A percentile compares a stretch with the other conserved stretches of the same genome.
phyloP scores from a whole-genome alignment of 2,888 invertebrate species.

The Euspilapteryx auroguttella region DNA sequence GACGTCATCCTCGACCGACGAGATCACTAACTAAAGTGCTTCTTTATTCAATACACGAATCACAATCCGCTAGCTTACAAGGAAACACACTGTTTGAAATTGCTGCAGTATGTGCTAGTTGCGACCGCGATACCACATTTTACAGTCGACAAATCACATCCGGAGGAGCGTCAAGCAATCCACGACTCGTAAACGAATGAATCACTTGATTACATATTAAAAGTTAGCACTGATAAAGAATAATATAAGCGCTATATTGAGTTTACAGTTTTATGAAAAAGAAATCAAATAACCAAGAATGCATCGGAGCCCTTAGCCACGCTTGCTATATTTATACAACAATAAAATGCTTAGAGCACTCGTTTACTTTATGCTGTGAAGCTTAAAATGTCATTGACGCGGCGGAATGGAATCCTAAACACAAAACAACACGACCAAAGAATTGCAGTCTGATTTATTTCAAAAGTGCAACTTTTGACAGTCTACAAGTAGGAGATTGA shows the following conservation, averaged over 20 bases:
- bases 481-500: no score
- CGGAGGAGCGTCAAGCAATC: constrained; percentile 36
- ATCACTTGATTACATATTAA: constrained; percentile 34
- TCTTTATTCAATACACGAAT: no score
- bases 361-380: constrained; percentile 12
- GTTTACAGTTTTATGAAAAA: no score
- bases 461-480: no score
- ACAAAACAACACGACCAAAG: no score
- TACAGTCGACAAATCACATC: constrained; percentile 58
- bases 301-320: no score
- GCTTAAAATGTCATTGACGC: constrained; percentile 20
- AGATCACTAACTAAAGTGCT: no score
- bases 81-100: constrained; percentile 47
- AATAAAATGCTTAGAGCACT: constrained; percentile 13
- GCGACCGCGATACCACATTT: constrained; percentile 49
- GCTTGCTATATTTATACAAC: constrained; percentile 4
- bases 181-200: constrained; percentile 35
- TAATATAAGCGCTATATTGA: no score
- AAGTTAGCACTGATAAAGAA: not conserved
- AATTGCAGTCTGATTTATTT: no score
- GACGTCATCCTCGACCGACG: constrained; percentile 40
- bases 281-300: no score
- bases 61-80: no score
- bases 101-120: constrained; percentile 30
- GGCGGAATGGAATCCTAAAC: constrained; percentile 14